Percentiles rank a stretch among this genome's conserved stretches.
Evolutionary conservation across 1,140 invertebrate species (phyloP).

Genomic region (Trinorchestia longiramus): DNA sequence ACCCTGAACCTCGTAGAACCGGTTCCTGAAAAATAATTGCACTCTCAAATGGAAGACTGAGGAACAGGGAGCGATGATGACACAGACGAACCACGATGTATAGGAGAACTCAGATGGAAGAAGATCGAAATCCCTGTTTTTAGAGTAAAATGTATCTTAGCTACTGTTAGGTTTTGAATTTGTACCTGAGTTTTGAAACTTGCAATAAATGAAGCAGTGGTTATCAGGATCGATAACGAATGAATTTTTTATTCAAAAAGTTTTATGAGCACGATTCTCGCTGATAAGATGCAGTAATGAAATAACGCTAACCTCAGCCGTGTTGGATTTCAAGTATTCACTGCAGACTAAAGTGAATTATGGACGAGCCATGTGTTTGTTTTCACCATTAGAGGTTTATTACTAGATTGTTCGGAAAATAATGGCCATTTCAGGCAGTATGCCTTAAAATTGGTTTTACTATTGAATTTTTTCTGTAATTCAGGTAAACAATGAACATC

Average conservation of each 20-base stretch:
- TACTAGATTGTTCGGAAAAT: too few species aligned
- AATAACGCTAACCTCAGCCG: background rate
- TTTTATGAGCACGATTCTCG: background rate
- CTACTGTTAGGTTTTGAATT: background rate
- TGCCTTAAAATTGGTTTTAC: too few species aligned
- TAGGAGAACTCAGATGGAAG: background rate
- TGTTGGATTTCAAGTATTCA: background rate
- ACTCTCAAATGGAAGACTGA: background rate
- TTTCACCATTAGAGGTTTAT: too few species aligned
- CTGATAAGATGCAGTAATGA: background rate
- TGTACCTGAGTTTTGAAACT: background rate
- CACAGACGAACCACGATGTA: background rate
- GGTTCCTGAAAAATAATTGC: background rate
- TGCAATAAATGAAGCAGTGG: background rate
- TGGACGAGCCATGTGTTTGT: too few species aligned
- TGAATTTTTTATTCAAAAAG: background rate
- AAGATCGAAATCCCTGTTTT: background rate
- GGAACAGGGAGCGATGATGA: background rate
- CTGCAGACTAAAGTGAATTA: background rate
- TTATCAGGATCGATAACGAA: background rate
- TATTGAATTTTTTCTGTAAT: too few species aligned
- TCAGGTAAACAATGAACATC: too few species aligned
- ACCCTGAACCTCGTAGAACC: background rate
- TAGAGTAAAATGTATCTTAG: background rate
- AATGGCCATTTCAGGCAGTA: too few species aligned